phyloP scores from a whole-genome alignment of 2,113 vertebrate genomes.

The Channa maculata region DNA sequence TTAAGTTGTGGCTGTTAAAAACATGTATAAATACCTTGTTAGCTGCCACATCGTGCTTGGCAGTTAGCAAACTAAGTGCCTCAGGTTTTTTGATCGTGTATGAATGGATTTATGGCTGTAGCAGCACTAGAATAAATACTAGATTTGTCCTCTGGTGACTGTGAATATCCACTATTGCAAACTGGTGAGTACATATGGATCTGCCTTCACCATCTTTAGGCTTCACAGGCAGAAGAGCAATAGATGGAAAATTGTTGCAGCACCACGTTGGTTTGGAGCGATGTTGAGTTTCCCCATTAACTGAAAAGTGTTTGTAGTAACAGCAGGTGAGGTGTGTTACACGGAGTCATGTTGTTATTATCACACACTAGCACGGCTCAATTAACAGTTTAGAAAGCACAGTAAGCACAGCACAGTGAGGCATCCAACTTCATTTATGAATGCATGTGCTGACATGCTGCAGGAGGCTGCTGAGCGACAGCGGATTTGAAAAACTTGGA shows the following conservation, averaged over 20 bases:
- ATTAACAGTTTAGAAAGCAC: neutral
- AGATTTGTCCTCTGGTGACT: neutral
- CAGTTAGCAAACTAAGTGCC: too few relatives aligned
- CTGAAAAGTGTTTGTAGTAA: neutral
- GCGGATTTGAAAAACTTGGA: neutral
- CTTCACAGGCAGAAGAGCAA: too few relatives aligned
- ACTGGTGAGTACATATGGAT: too few relatives aligned
- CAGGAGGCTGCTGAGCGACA: neutral
- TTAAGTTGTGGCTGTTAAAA: too few relatives aligned
- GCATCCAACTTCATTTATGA: neutral
- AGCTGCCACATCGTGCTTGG: too few relatives aligned
- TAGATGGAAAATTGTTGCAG: neutral
- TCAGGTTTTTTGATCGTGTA: too few relatives aligned
- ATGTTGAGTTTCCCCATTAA: neutral
- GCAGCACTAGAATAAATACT: too few relatives aligned
- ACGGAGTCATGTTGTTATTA: neutral
- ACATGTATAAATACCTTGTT: too few relatives aligned
- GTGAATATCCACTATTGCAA: neutral
- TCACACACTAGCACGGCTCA: conserved; percentile 3
- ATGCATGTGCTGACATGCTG: neutral
- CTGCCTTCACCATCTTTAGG: neutral
- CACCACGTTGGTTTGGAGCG: neutral
- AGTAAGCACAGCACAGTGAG: neutral
- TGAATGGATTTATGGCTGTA: too few relatives aligned
- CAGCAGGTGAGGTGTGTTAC: conserved; percentile 13